Evolutionary conservation across 2,888 invertebrate genomes (phyloP).

Genomic region (Tortricodes alternella): DNA sequence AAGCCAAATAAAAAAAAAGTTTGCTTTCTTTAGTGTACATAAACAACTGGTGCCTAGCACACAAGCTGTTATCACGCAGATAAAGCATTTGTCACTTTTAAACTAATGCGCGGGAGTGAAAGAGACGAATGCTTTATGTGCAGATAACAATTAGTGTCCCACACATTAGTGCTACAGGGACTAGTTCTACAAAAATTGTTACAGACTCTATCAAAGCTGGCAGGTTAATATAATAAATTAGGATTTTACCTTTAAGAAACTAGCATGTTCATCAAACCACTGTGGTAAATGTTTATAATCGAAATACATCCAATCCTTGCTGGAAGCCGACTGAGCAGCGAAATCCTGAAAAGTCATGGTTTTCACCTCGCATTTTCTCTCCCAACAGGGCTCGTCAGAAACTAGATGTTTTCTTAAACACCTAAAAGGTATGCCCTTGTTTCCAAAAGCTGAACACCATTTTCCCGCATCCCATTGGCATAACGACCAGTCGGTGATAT

Average conservation of each 20-base stretch:
- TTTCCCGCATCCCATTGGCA: conserved; percentile 83
- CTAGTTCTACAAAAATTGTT: too few species aligned
- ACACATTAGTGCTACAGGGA: too few species aligned
- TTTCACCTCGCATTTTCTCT: conserved; percentile 84
- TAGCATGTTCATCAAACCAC: conserved; percentile 83
- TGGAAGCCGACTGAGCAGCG: conserved; percentile 58
- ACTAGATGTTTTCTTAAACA: conserved; percentile 62
- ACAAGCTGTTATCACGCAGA: too few species aligned
- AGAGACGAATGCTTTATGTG: too few species aligned
- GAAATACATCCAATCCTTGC: conserved; percentile 89
- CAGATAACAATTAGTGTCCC: too few species aligned
- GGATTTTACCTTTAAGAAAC: conserved; percentile 82
- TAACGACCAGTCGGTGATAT: conserved; percentile 81
- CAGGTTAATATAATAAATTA: background rate
- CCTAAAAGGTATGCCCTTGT: conserved; percentile 83
- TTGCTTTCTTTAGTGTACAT: too few species aligned
- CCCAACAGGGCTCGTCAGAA: conserved; percentile 89
- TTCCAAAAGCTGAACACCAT: conserved; percentile 82
- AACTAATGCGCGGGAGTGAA: too few species aligned
- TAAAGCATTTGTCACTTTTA: too few species aligned
- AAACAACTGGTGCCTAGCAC: too few species aligned
- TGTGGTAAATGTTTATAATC: conserved; percentile 92
- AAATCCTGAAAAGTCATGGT: conserved; percentile 86
- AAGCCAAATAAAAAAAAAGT: too few species aligned
- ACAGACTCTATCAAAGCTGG: too few species aligned